Conservation (phyloP, 2,888 invertebrate genomes). For the Hybos culiciformis region DNA sequence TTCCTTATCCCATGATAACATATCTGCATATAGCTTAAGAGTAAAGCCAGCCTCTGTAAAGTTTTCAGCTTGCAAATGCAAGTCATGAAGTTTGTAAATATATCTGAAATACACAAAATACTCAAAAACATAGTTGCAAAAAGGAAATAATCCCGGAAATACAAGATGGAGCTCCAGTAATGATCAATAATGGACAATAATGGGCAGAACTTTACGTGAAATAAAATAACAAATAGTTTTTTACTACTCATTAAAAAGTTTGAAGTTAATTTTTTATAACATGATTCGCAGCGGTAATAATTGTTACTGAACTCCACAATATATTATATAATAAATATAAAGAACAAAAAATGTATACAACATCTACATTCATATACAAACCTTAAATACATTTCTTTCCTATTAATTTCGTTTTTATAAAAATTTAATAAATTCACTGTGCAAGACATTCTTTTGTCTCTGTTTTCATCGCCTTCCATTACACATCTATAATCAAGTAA, state of each 20-base stretch:
- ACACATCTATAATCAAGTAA: conserved; percentile 89
- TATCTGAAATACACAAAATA: conserved; percentile 49
- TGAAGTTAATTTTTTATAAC: not conserved
- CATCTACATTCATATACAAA: conserved; percentile 11
- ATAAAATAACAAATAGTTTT: not conserved
- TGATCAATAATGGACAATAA: not conserved
- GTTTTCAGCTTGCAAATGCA: conserved; percentile 83
- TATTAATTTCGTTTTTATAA: conserved; percentile 89
- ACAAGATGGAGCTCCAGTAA: no score
- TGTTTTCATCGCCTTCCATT: conserved; percentile 87
- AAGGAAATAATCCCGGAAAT: no score
- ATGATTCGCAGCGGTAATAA: not conserved
- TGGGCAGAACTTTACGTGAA: not conserved
- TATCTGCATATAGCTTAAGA: conserved; percentile 83
- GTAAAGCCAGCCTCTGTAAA: conserved; percentile 92
- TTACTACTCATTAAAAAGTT: not conserved
- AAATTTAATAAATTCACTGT: conserved; percentile 91
- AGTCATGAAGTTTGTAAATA: conserved; percentile 85
- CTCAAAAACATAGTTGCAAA: no score
- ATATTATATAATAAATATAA: no score
- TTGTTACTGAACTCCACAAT: no score
- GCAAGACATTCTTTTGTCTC: conserved; percentile 92
- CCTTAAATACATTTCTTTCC: conserved; percentile 87
- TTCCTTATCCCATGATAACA: conserved; percentile 68
- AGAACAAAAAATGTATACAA: no score